Conservation (phyloP, 2,888 invertebrate species). For the Phaonia tiefii region DNA sequence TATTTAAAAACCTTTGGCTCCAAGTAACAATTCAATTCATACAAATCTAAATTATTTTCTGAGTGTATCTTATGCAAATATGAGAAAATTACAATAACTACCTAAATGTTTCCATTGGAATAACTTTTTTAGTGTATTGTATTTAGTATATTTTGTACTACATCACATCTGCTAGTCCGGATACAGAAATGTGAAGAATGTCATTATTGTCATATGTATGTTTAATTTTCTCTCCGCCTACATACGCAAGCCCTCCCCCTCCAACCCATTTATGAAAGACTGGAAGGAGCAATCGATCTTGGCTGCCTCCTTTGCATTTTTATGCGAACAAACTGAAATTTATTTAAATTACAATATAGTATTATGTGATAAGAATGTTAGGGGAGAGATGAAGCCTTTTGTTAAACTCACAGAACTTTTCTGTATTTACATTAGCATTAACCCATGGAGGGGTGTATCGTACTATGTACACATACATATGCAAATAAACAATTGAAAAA, state of each 20-base stretch:
- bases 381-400: constrained; percentile 24
- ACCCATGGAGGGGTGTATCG: background rate
- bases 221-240: background rate
- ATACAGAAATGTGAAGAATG: background rate
- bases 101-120: constrained; percentile 23
- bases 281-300: background rate
- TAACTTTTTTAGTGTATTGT: constrained; percentile 29
- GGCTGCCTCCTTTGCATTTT: background rate
- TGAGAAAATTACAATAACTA: background rate
- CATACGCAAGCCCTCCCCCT: background rate
- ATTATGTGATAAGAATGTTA: constrained; percentile 2
- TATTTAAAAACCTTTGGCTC: too few relatives aligned
- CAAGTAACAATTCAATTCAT: too few relatives aligned
- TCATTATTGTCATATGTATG: background rate
- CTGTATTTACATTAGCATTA: background rate
- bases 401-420: constrained; percentile 9
- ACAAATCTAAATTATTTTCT: too few relatives aligned
- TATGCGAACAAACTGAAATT: constrained; percentile 25
- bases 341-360: constrained; percentile 36
- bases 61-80: constrained; percentile 2
- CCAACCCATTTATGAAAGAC: background rate
- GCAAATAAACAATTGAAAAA: background rate
- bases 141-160: constrained; percentile 17
- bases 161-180: background rate
- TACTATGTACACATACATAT: background rate